A percentile compares a stretch with the other conserved stretches of the same genome.
phyloP scores from a whole-genome alignment of 2,797 vertebrate genomes.

The Enteromius anoplus region DNA sequence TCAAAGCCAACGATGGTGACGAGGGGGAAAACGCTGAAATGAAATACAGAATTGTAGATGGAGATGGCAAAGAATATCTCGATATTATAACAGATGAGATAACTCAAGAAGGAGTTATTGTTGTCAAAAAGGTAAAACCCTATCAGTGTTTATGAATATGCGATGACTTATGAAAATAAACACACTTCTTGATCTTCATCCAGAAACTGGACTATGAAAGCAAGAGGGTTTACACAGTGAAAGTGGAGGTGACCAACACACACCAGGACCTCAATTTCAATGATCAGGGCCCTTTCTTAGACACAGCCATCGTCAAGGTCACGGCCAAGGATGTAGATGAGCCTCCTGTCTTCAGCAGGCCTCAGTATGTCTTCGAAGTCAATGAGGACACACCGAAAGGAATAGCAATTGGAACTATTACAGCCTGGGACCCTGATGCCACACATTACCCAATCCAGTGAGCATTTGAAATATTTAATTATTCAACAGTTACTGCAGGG shows the following conservation, averaged over 20 bases:
- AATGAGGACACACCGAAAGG: constrained; percentile 83
- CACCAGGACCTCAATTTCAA: constrained; percentile 81
- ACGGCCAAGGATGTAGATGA: constrained; percentile 83
- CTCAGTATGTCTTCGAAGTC: constrained; percentile 82
- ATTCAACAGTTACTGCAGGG: constrained; percentile 1
- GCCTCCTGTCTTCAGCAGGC: constrained; percentile 81
- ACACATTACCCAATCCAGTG: constrained; percentile 81
- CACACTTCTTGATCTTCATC: constrained; percentile 4
- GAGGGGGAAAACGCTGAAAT: constrained; percentile 84
- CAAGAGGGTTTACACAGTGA: constrained; percentile 78
- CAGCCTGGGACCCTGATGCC: constrained; percentile 83
- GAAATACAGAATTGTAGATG: constrained; percentile 80
- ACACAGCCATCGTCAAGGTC: constrained; percentile 82
- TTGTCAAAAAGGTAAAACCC: constrained; percentile 82
- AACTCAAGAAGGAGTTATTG: constrained; percentile 85
- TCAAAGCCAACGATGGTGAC: constrained; percentile 86
- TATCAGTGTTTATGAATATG: not conserved
- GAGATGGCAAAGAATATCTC: constrained; percentile 82
- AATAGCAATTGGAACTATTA: constrained; percentile 80
- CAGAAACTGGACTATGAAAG: constrained; percentile 87
- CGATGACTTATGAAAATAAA: not conserved
- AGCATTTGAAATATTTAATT: constrained; percentile 55
- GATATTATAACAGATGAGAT: constrained; percentile 83
- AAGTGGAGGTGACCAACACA: constrained; percentile 82
- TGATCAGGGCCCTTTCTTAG: constrained; percentile 83